A percentile compares a stretch with the other conserved stretches of the same genome.
Evolutionary conservation across 2,113 vertebrate species (phyloP).

Genomic region (Bothrops jararaca): DNA sequence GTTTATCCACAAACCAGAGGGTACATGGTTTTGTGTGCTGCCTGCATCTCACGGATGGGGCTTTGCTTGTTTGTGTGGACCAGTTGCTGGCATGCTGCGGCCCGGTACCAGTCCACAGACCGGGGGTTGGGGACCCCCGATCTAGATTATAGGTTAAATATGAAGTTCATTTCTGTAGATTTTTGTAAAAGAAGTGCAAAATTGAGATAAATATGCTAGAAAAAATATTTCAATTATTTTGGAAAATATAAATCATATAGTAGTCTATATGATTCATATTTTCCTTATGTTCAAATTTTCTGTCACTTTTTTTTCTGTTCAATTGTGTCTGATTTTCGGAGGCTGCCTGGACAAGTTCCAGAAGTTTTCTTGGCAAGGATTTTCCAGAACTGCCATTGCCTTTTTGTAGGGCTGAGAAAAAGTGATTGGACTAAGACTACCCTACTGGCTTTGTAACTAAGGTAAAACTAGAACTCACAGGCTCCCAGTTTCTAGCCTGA

Average conservation of each 20-base stretch:
- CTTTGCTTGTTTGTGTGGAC: too few relatives aligned
- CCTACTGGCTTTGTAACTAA: not conserved
- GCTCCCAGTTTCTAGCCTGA: not conserved
- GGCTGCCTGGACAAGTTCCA: not conserved
- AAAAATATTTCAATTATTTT: not conserved
- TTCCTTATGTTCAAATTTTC: not conserved
- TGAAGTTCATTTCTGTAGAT: not conserved
- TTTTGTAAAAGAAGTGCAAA: not conserved
- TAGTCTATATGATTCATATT: not conserved
- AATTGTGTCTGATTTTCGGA: not conserved
- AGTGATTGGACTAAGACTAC: not conserved
- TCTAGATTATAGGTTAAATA: not conserved
- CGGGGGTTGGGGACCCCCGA: too few relatives aligned
- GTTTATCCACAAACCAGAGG: too few relatives aligned
- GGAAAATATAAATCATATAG: not conserved
- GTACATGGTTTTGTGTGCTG: too few relatives aligned
- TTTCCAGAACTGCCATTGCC: not conserved
- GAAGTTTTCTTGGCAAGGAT: not conserved
- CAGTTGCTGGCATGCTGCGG: too few relatives aligned
- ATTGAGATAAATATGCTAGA: not conserved
- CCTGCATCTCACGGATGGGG: too few relatives aligned
- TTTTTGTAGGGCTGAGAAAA: not conserved
- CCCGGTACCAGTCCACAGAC: too few relatives aligned
- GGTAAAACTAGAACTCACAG: not conserved
- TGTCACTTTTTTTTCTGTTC: not conserved